phyloP scores from a whole-genome alignment of 2,113 vertebrate species.

The Morone saxatilis region DNA sequence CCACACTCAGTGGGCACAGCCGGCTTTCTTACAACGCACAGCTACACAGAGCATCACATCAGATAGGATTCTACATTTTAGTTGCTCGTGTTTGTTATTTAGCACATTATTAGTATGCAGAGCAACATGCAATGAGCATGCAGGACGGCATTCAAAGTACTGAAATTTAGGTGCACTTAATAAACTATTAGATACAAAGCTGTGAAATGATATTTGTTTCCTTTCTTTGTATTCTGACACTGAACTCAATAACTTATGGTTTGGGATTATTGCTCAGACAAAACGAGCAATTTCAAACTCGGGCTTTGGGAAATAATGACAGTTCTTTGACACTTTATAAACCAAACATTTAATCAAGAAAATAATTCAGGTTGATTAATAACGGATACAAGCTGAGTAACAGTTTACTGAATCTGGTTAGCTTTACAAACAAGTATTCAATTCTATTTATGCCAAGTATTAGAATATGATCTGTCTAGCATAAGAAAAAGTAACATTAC shows the following conservation, averaged over 20 bases:
- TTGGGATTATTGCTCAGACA: neutral
- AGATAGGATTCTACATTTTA: neutral
- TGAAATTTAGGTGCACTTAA: neutral
- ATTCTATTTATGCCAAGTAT: no score
- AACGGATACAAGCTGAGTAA: neutral
- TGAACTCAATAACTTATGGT: neutral
- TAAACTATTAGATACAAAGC: neutral
- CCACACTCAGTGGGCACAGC: constrained; percentile 69
- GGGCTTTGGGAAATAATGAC: neutral
- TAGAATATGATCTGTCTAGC: neutral
- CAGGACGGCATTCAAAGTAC: neutral
- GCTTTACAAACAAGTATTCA: neutral
- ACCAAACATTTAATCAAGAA: no score
- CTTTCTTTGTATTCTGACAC: neutral
- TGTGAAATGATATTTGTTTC: neutral
- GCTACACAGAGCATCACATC: constrained; percentile 15
- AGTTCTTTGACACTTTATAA: no score
- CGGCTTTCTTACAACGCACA: constrained; percentile 31
- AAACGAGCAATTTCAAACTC: neutral
- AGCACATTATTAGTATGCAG: neutral
- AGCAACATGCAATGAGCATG: neutral
- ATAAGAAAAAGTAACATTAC: neutral
- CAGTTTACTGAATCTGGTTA: neutral
- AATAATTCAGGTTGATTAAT: no score
- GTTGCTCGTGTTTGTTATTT: neutral